Percentiles rank a stretch among this genome's conserved stretches.
Evolutionary conservation across 2,113 vertebrate species (phyloP).

Genomic region (Sardina pilchardus): DNA sequence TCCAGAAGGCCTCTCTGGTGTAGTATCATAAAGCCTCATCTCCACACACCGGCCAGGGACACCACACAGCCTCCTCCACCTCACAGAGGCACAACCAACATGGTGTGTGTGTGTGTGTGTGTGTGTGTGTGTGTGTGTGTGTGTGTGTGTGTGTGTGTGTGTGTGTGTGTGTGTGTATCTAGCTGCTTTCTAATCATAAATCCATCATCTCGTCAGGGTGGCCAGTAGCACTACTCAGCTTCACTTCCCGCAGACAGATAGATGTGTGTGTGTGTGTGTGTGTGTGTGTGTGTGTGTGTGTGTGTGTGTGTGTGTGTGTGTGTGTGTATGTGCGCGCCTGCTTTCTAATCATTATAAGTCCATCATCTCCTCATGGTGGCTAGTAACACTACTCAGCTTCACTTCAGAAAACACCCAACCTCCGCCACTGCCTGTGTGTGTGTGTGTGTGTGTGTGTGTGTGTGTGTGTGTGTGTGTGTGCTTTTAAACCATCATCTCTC

Average conservation of each 20-base stretch:
- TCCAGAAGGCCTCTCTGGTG: neutral
- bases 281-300: no score
- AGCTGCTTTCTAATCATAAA: neutral
- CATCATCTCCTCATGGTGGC: no score
- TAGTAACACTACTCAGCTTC: no score
- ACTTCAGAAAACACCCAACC: no score
- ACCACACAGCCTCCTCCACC: slow-evolving; percentile 17
- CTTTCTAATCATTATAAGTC: no score
- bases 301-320: no score
- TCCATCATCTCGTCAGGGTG: neutral
- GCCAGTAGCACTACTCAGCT: slow-evolving; percentile 8
- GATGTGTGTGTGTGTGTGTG: neutral
- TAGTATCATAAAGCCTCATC: slow-evolving; percentile 29
- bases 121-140: slow-evolving; percentile 12
- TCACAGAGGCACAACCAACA: neutral
- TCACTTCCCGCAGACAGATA: neutral
- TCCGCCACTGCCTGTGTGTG: no score
- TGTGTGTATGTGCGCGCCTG: neutral
- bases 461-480: no score
- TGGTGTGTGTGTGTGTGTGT: slow-evolving; percentile 13
- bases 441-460: no score
- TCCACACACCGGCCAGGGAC: neutral
- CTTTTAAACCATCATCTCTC: no score
- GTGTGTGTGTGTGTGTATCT: neutral
- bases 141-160: neutral